Base-by-base conservation (phyloP, 2,113 vertebrate species). In the Ophiodon elongatus region DNA sequence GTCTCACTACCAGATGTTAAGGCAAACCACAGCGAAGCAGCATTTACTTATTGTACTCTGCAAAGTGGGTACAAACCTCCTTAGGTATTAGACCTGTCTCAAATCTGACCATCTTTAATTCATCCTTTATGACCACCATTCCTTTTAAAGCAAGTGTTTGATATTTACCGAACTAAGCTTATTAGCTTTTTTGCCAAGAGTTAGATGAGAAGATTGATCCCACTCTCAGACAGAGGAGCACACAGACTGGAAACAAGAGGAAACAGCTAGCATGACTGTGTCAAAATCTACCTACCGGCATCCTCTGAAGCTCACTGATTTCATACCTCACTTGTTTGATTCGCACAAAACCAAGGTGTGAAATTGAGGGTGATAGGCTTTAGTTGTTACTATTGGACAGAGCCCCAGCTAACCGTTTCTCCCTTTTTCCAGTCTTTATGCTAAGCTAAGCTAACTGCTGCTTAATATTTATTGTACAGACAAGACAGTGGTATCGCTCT, bases 31-130 rank as follows among this genome's bases (percentile, higher is more conserved):
- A 7, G 54, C 35, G 29, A 35, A 59, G 41, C 54, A 14, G 8
- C 14, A 27, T 37, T 37, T 37, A 45, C 5, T 37, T 52, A 45
- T 27, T 19, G 2, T 25, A n/a, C 39, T 47, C 39, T 19, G 13
- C 10, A 62, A 70, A 70, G 29, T 41, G 25, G 39, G 10, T 60
- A 59, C 27, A 69, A 60, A 27, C 43, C 23, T 79, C 54, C 66
- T 47, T n/a, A 25, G n/a, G 52, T 43, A 7, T 9, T 41, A 71
- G 56, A 62, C 14, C 25, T 11, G 66, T 9, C 27, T 19, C 11
- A 4, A 6, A 8, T 21, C 31, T 33, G 4, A 6, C 17, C 15
- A 31, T 17, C 9, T 66, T 45, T 43, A 31, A 67, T 37, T 21
- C 7, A 27, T 54, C 4, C 23, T 45, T 47, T 27, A 69, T 19